Conservation (phyloP, 2,113 vertebrate species). For the Bubalus kerabau region DNA sequence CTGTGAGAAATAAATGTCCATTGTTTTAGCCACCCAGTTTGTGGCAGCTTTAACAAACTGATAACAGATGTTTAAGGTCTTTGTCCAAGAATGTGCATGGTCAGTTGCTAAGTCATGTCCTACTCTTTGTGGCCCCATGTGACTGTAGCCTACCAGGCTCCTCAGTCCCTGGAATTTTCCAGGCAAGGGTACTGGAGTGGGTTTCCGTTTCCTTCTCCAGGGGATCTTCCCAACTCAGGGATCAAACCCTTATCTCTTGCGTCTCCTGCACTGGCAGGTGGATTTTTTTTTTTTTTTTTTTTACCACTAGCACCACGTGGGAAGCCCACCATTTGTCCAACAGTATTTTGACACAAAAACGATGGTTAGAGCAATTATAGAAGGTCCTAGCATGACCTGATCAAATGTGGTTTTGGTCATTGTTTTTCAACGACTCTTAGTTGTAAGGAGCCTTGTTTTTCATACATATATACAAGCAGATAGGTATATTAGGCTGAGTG, state of each 20-base stretch:
- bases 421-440: background rate
- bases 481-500: background rate
- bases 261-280: background rate
- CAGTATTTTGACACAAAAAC: background rate
- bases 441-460: background rate
- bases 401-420: background rate
- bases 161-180: background rate
- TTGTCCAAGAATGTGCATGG: background rate
- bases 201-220: background rate
- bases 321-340: background rate
- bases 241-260: background rate
- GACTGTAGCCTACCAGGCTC: background rate
- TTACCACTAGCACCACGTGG: background rate
- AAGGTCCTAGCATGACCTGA: background rate
- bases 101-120: background rate
- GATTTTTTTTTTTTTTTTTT: background rate
- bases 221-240: background rate
- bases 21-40: background rate
- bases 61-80: background rate
- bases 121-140: background rate
- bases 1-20: background rate
- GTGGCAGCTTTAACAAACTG: background rate
- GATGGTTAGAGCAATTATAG: background rate
- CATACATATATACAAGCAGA: background rate
- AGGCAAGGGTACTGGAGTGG: background rate